Percentiles rank a stretch among this genome's conserved stretches.
phyloP scores from a whole-genome alignment of 2,797 vertebrate species.

The Craterocephalus amniculus region DNA sequence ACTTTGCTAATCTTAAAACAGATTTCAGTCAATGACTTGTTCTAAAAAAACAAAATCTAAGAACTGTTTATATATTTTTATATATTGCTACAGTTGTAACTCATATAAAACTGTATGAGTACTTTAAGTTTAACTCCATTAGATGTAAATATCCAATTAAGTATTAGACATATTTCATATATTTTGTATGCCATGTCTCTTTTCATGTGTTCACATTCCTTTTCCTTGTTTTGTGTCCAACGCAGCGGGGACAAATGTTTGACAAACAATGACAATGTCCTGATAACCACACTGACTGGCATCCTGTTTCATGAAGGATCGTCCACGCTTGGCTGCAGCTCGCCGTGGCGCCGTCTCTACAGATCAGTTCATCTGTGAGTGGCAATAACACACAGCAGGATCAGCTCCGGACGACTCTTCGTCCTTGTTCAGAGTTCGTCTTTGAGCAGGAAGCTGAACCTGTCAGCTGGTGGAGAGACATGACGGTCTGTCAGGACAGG shows the following conservation, averaged over 20 bases:
- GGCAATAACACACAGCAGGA: conserved; percentile 22
- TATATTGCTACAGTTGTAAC: too few species aligned
- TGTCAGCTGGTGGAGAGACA: conserved; percentile 49
- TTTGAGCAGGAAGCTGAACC: conserved; percentile 49
- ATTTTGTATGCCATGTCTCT: too few species aligned
- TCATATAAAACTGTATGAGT: too few species aligned
- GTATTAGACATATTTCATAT: too few species aligned
- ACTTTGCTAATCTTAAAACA: too few species aligned
- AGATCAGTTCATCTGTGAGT: conserved; percentile 35
- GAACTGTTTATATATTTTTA: too few species aligned
- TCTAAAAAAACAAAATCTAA: too few species aligned
- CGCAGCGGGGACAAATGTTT: conserved; percentile 36
- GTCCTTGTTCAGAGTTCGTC: conserved; percentile 59
- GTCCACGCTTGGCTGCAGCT: conserved; percentile 51
- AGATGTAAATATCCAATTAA: too few species aligned
- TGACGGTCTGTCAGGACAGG: conserved; percentile 37
- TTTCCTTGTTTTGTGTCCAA: not conserved
- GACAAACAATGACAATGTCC: conserved; percentile 36
- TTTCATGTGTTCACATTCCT: not conserved
- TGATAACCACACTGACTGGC: conserved; percentile 41
- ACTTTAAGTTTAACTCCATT: too few species aligned
- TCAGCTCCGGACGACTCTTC: conserved; percentile 29
- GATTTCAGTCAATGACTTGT: too few species aligned
- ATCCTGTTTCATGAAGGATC: conserved; percentile 26
- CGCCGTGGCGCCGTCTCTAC: conserved; percentile 30